Evolutionary conservation across 2,113 vertebrate genomes (phyloP).

Genomic region (Irena cyanogastra): DNA sequence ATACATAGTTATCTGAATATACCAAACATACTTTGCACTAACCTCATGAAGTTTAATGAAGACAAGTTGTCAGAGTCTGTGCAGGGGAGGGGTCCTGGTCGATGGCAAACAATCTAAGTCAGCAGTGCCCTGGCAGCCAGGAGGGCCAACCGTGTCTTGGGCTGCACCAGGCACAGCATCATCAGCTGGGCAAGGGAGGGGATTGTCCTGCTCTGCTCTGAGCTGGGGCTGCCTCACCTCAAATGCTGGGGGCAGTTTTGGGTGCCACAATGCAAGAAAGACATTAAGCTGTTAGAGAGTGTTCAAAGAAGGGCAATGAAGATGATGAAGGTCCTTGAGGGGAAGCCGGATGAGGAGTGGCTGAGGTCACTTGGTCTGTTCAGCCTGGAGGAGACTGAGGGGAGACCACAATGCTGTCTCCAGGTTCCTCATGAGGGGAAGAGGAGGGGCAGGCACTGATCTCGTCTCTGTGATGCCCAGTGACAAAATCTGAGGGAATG

Average conservation of each 20-base stretch:
- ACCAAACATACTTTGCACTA: neutral
- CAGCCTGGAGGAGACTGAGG: neutral
- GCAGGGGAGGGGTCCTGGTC: neutral
- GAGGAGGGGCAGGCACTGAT: no score
- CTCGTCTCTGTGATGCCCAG: neutral
- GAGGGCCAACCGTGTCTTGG: fast-evolving
- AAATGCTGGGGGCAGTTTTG: fast-evolving
- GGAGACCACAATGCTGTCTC: neutral
- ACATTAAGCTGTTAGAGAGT: neutral
- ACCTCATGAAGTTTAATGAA: neutral
- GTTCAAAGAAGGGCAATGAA: fast-evolving
- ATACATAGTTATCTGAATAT: neutral
- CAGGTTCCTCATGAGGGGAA: neutral
- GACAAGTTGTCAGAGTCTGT: neutral
- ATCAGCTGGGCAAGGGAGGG: fast-evolving
- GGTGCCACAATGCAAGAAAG: neutral
- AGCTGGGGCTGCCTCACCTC: fast-evolving
- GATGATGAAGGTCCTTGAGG: neutral
- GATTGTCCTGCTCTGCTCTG: neutral
- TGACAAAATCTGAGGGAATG: neutral
- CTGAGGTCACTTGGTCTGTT: neutral
- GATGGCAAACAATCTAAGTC: fast-evolving
- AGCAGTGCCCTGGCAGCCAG: neutral
- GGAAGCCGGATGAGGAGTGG: fast-evolving
- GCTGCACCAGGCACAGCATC: fast-evolving